Conservation (phyloP, 2,113 vertebrate genomes). For the Scophthalmus maximus region DNA sequence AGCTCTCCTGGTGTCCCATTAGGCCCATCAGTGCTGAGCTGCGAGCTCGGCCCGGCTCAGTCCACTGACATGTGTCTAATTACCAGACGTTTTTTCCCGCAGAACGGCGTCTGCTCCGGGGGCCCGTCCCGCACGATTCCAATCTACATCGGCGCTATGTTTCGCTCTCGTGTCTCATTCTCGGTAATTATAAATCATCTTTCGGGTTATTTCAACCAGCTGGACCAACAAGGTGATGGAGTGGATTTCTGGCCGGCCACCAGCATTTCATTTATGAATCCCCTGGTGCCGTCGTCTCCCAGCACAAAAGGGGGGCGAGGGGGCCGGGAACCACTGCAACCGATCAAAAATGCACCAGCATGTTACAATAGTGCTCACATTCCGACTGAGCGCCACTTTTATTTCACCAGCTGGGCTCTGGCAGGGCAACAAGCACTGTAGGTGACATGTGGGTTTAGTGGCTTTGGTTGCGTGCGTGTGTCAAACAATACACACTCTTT, state of each 20-base stretch:
- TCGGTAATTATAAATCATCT: constrained; percentile 76
- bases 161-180: constrained; percentile 52
- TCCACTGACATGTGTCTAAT: constrained; percentile 54
- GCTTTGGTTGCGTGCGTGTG: constrained; percentile 17
- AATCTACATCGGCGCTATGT: constrained; percentile 39
- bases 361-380: constrained; percentile 73
- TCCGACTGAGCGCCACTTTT: constrained; percentile 67
- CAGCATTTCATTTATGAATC: constrained; percentile 80
- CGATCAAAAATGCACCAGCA: constrained; percentile 76
- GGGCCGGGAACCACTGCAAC: constrained; percentile 78
- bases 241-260: constrained; percentile 72
- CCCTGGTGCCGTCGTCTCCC: constrained; percentile 71
- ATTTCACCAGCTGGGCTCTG: constrained; percentile 74
- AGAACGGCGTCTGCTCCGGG: constrained; percentile 29
- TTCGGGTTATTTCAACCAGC: constrained; percentile 78
- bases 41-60: constrained; percentile 27
- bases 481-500: neutral
- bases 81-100: constrained; percentile 48
- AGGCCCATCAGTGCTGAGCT: constrained; percentile 4
- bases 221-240: constrained; percentile 78
- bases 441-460: constrained; percentile 54
- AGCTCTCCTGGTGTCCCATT: neutral
- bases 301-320: constrained; percentile 62
- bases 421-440: constrained; percentile 52
- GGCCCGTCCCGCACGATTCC: constrained; percentile 36